Evolutionary conservation across 2,797 vertebrate genomes (phyloP), one percentile per base, ranked within the genome.

Genomic region (Champsocephalus esox): DNA sequence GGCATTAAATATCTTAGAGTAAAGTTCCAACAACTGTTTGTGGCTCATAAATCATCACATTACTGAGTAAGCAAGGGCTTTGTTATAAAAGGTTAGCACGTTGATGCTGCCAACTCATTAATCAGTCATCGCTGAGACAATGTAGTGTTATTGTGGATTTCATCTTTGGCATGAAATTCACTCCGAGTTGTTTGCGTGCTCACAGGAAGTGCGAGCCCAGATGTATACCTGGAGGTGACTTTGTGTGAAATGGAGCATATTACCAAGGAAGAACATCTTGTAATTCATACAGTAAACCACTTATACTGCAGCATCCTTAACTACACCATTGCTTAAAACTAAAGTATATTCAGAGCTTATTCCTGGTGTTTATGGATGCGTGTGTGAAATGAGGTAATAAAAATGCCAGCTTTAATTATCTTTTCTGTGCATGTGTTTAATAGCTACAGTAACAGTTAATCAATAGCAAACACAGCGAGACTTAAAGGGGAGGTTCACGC

Each of bases 221-320:
- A 80, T 80, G 80, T 60, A n/a, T 21, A 70, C 52, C 80, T 83
- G 28, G 64, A 75, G 77, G 86, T 70, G 38, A 58, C 50, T 64
- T 55, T 44, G 66, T 70, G 75, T 74, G 76, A 87, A 85, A 87
- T 80, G 73, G 60, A 41, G 59, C 66, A 63, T 49, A 77, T 49
- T 60, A 59, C 55, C 0, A 34, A 24, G 45, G 56, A 34, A 24
- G 16, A 77, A 73, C 3, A 8, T 61, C 28, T 10, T 32, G 14
- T 16, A 34, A 24, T 69, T 73, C 17, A 58, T 34, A 74, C 54
- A 70, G 43, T 72, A 70, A 70, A 82, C 43, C 68, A 68, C 12
- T 32, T 55, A 11, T 14, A 56, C 12, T 63, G 45, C 34, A 52
- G 13, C 46, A 19, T 21, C 14, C 56, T 70, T 17, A 66, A 48